Base-by-base conservation (phyloP, 2,888 invertebrate genomes). In the Cerastis rubricosa region DNA sequence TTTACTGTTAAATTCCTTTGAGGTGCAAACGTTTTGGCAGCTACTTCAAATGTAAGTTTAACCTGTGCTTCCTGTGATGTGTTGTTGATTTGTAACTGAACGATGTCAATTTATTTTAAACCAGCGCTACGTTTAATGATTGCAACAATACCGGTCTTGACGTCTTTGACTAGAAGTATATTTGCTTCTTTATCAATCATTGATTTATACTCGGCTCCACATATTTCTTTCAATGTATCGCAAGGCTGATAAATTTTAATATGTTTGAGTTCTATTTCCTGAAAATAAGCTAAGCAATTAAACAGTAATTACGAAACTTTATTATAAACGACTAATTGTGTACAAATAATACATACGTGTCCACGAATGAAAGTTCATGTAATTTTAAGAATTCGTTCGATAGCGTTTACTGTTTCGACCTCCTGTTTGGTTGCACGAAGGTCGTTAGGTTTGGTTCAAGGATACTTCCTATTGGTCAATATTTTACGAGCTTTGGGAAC, bases 361-460 rank as follows among this genome's bases (percentile, higher is more conserved):
- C 66, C 68, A 86, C 59, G 51, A 76, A 71, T 80, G 49, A 64
- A 72, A 79, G 57, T 59, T 63, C 69, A 67, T 79, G 77, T 80
- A 85, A 76, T 78, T 71, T 77, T 72, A 81, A 75, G 71, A 70
- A 77, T 77, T 81, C 45, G 74, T 84, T 84, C 75, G 78, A 82
- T 84, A 72, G 70, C 82, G 73, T 82, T 83, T 73, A 73, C 51
- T 71, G 69, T 83, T 75, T 73, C 64, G 77, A 83, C 81, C 78
- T 82, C 81, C 82, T 73, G 83, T 85, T 84, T 87, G 74, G 61
- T 81, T 75, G 81, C 83, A 83, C 81, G 81, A 89, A 90, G 88
- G 91, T 80, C 76, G 78, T 78, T 78, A 69, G 45, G 70, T 74
- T 65, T 40, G 71, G 91, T 89, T 89, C 90, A 91, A 91, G 91